These are phyloP conservation scores for Antheraea assamensis DNA, from an alignment of 2,888 invertebrate genomes.

Conservation along the genomic window DNA sequence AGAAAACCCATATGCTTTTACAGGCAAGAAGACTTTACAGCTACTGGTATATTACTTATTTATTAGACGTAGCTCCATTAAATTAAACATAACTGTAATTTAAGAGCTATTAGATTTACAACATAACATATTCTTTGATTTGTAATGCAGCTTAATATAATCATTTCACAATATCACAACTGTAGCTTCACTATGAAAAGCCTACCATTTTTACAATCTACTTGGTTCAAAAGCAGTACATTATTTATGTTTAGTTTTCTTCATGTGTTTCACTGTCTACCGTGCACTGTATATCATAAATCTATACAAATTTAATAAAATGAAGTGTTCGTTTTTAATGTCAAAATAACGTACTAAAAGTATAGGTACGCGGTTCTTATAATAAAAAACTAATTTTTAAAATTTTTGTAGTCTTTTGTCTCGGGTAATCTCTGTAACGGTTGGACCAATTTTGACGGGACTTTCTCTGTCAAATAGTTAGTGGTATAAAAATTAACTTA, in stretches of 20 bases:
- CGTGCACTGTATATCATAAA: neutral
- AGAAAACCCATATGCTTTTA: constrained; percentile 83
- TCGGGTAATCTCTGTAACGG: too few relatives aligned
- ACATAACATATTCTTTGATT: neutral
- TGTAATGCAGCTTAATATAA: neutral
- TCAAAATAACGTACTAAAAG: too few relatives aligned
- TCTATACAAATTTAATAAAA: neutral
- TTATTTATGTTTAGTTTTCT: neutral
- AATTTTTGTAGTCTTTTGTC: too few relatives aligned
- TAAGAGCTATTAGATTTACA: neutral
- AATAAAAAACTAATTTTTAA: too few relatives aligned
- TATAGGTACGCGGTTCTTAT: too few relatives aligned
- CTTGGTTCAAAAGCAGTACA: neutral
- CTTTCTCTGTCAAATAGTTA: too few relatives aligned
- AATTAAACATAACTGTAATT: neutral
- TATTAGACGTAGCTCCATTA: neutral
- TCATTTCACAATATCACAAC: neutral
- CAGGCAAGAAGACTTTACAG: constrained; percentile 81
- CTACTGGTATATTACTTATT: constrained; percentile 62
- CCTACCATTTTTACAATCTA: neutral
- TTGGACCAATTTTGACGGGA: too few relatives aligned
- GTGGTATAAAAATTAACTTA: too few relatives aligned
- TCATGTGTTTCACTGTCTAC: neutral
- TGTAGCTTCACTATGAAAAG: neutral
- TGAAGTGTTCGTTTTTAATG: too few relatives aligned